Evolutionary conservation across 2,113 vertebrate genomes (phyloP), one percentile per base, ranked within the genome.

Genomic region (Colius striatus): DNA sequence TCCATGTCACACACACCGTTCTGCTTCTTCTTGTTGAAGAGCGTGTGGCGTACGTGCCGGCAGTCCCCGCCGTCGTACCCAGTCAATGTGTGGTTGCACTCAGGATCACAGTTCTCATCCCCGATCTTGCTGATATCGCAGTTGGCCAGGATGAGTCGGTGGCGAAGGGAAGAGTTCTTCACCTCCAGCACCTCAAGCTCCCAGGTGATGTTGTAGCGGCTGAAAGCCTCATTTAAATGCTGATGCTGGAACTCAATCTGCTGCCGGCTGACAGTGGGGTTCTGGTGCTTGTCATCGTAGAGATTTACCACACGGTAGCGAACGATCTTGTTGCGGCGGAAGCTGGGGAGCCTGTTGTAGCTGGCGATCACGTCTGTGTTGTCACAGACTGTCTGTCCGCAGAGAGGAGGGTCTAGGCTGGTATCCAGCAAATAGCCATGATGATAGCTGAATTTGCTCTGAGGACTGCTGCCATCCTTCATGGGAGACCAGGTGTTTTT

Each of bases 101-200:
- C 99, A 0, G 98, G 98, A 84, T 99, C 99, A 2, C 99, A 99
- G 48, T 94, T 97, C 70, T 99, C 99, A 0, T 99, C 98, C 3
- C 99, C 99, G 0, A 99, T 98, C 97, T 99, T 99, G 97, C 98
- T 98, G 92, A 99, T 99, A 61, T 99, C 99, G 22, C 99, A 99
- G 98, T 99, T 99, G 75, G 99, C 99, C 54, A 99, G 97, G 90
- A 99, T 98, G 90, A 99, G 98, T 8, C 99, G 98, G 86, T 98
- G 97, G 36, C 99, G 98, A 47, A 99, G 97, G 12, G 98, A 99
- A 14, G 99, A 99, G 87, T 99, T 99, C 92, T 96, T 98, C 66
- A 99, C 97, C 50, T 99, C 99, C 92, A 99, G 96, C 83, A 99
- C 98, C 82, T 99, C 98, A 84, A 99, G 97, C 95, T 99, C 98